These are phyloP conservation scores for Lamprotornis superbus DNA, from an alignment of 2,113 vertebrate species.

Conservation along the genomic window DNA sequence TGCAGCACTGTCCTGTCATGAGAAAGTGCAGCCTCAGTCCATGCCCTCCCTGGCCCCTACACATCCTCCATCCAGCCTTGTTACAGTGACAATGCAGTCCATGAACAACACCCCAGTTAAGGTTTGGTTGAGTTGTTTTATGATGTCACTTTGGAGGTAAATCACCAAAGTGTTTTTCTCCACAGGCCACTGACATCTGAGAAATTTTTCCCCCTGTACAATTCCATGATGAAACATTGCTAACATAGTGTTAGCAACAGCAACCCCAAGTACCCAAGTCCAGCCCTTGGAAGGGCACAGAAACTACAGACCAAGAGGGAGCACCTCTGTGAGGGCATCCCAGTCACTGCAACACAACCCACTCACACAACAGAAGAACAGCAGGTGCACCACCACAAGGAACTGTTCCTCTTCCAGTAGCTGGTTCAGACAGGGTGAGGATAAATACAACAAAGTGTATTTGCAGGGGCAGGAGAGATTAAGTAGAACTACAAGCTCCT, in stretches of 20 bases:
- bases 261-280: not conserved
- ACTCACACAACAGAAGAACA: not conserved
- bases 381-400: not conserved
- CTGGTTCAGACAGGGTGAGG: not conserved
- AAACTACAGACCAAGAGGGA: not conserved
- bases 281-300: not conserved
- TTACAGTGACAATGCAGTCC: not conserved
- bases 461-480: not conserved
- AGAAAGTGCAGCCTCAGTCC: not conserved
- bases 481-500: not conserved
- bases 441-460: not conserved
- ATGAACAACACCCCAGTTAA: not conserved
- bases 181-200: not conserved
- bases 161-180: not conserved
- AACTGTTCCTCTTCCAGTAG: not conserved
- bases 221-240: not conserved
- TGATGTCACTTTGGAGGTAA: not conserved
- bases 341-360: not conserved
- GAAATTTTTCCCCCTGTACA: rapidly evolving
- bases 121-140: not conserved
- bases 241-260: not conserved
- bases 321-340: rapidly evolving
- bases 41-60: not conserved
- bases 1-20: not conserved
- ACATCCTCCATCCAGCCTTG: not conserved